These are phyloP conservation scores for Tipula unca DNA, from an alignment of 2,888 invertebrate genomes.

Conservation along the genomic window DNA sequence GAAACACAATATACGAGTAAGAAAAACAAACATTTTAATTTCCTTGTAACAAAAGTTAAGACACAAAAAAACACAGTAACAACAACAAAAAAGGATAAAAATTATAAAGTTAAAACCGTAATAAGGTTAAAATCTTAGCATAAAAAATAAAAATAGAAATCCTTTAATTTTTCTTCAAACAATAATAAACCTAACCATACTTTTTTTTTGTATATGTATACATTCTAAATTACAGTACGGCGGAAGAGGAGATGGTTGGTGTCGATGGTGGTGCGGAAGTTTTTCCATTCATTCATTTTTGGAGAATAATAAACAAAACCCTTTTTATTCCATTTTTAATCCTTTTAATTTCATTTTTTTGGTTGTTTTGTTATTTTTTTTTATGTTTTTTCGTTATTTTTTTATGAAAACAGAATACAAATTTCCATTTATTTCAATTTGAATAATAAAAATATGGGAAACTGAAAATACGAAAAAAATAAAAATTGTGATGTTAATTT, in stretches of 20 bases:
- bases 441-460: constrained; percentile 2
- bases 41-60: background rate
- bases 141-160: background rate
- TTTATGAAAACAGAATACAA: background rate
- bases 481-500: background rate
- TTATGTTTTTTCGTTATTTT: background rate
- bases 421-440: constrained; percentile 8
- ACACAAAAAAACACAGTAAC: background rate
- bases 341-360: constrained; percentile 1
- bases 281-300: background rate
- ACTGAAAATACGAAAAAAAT: background rate
- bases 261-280: background rate
- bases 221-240: background rate
- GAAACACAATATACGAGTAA: background rate
- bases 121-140: constrained; percentile 8
- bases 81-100: background rate
- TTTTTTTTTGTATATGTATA: background rate
- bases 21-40: background rate
- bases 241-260: background rate
- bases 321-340: constrained; percentile 8
- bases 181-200: background rate
- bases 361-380: background rate
- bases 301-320: background rate
- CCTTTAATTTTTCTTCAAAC: constrained; percentile 1
- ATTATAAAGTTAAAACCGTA: constrained; percentile 14